A percentile compares a stretch with the other conserved stretches of the same genome.
Conservation (phyloP, 2,888 invertebrate species). For the Camponotus fellah region DNA sequence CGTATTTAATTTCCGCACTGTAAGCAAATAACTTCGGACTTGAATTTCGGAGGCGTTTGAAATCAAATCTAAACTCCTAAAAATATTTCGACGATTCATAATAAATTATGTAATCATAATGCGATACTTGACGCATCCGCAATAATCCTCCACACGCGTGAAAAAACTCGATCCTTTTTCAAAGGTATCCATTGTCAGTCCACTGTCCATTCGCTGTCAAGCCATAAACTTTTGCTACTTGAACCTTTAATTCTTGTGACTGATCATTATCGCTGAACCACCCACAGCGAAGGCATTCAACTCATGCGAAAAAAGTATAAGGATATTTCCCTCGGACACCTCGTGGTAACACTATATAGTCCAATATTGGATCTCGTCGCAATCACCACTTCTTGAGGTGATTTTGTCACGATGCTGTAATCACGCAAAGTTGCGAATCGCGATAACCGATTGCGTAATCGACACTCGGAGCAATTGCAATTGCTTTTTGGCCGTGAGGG, state of each 20-base stretch:
- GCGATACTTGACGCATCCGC: conserved; percentile 10
- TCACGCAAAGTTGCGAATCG: background rate
- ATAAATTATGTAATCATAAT: conserved; percentile 41
- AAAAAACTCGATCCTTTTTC: background rate
- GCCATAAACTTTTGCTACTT: background rate
- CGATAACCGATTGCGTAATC: conserved; percentile 23
- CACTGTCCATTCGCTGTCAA: background rate
- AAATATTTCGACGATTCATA: background rate
- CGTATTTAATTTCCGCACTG: conserved; percentile 39
- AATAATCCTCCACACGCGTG: background rate
- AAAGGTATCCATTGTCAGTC: background rate
- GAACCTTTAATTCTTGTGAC: background rate
- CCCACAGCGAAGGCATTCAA: background rate
- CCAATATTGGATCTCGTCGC: background rate
- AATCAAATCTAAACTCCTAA: conserved; percentile 1
- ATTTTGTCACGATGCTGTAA: background rate
- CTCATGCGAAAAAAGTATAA: too few species aligned
- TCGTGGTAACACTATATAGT: background rate
- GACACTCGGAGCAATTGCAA: background rate
- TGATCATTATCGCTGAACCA: background rate
- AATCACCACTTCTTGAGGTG: background rate
- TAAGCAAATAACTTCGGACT: conserved; percentile 41
- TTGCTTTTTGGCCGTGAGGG: conserved; percentile 35
- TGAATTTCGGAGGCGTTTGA: conserved; percentile 8
- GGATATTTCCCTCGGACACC: background rate